Evolutionary conservation across 1,140 invertebrate genomes (phyloP).

Genomic region (Neodiprion pinetum): DNA sequence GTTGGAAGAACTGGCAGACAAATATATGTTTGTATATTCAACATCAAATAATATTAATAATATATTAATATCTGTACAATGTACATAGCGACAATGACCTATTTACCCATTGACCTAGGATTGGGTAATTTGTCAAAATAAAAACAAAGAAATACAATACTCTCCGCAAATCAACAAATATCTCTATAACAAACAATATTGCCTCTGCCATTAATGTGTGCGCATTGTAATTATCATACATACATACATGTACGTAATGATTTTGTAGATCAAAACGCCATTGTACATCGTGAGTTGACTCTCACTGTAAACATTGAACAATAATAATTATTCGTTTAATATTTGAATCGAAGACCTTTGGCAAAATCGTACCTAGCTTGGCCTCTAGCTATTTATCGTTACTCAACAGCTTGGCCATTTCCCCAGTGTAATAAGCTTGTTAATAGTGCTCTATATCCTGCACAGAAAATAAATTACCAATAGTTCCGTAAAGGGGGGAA

Average conservation of each 20-base stretch:
- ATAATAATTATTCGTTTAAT: no score
- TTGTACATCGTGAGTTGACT: background rate
- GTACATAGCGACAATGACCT: background rate
- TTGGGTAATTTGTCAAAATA: background rate
- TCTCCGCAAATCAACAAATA: background rate
- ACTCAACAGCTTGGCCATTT: no score
- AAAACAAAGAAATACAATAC: background rate
- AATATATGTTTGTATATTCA: background rate
- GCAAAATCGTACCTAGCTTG: no score
- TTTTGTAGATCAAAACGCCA: background rate
- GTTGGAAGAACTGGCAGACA: background rate
- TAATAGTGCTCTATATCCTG: no score
- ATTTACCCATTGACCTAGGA: background rate
- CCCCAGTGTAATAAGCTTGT: no score
- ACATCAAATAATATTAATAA: background rate
- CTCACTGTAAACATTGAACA: background rate
- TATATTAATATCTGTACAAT: background rate
- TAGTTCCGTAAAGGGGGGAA: no score
- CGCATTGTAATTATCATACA: slow-evolving; percentile 1
- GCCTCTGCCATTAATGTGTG: background rate
- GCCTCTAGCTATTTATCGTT: no score
- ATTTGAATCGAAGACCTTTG: no score
- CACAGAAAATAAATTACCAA: no score
- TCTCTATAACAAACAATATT: background rate
- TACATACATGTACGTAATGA: background rate